Evolutionary conservation across 2,888 invertebrate genomes (phyloP), one percentile per base, ranked within the genome.

Genomic region (Leptinotarsa rubiginosa): DNA sequence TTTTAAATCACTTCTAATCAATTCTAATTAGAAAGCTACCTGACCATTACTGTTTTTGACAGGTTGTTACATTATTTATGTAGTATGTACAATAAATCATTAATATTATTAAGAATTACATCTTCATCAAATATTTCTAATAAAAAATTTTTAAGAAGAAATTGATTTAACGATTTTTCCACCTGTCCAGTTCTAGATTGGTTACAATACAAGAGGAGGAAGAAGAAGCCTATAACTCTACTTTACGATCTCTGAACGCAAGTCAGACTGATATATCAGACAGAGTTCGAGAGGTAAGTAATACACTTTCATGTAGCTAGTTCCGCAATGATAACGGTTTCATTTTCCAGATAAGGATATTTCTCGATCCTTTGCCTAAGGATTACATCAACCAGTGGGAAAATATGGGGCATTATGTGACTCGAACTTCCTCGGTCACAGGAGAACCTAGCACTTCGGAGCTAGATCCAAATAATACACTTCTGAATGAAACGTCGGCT

Each of bases 181-280:
- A 65, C 20, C 7, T 20, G 3, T 47, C 56, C 41, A 69, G 56
- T 69, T 25, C 54, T 31, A 54, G 69, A 31, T 69, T 69, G 18
- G 22, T 69, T 15, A 69, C 69, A 47, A 69, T 69, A 16, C 69
- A 56, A 56, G 69, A 69, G 47, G 69, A 69, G 41, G 69, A 69
- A 16, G 69, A 69, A 20, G 69, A 69, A 25, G 31, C 50, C 1
- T 69, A 47, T 41, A 56, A 56, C 5, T 20, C 31, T 2, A 13
- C 69, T 16, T 4, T 56, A 50, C 20, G 47, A 56, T 47, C 69
- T 10, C 7, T 49, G 5, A 47, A 69, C 16, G 18, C 41, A 18
- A 56, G 47, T 41, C 69, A 56, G 18, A 10, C 25, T 20, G 7
- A 56, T 59, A 41, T 5, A 41, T 47, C 69, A 47, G 54, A 54